Evolutionary conservation across 2,888 invertebrate genomes (phyloP), one percentile per base, ranked within the genome.

Genomic region (Andrena bucephala): DNA sequence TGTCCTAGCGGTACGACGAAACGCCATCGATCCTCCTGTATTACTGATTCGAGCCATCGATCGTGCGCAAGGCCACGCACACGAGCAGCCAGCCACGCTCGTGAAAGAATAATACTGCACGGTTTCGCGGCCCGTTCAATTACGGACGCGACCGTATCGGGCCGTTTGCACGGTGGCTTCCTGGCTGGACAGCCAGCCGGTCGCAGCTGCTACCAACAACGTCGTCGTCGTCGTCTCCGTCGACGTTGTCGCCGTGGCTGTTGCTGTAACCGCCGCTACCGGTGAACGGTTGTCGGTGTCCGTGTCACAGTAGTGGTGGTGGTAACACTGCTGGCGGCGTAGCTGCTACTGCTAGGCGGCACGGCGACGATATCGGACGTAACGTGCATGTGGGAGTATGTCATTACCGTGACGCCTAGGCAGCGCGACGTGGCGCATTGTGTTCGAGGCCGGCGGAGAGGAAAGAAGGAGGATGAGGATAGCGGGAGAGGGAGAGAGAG

Each of bases 351-450:
- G 79, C 77, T 83, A 87, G 86, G 82, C 82, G 80, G 82, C 77
- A 83, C 83, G 57, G 57, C 27, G 57, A 57, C 57, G 89, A 87
- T 89, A 89, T 89, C 89, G 86, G 86, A 80, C 81, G 78, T 78
- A 81, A 83, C 85, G 86, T 80, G 87, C 85, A 89, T 91, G 91
- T 91, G 89, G 90, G 91, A 91, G 92, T 92, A 89, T 89, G 89
- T 92, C 91, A 92, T 92, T 92, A 92, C 90, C 90, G 91, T 90
- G 91, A 91, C 90, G 91, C 90, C 89, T 90, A 89, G 90, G 90
- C 89, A 88, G 89, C 85, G 89, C 87, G 88, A 89, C 87, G 90
- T 88, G 85, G 86, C 82, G 90, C 89, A 91, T 91, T 90, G 92
- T 91, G 88, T 89, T 88, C 86, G 88, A 87, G 88, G 86, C 88